Base-by-base conservation (phyloP, 1,140 invertebrate species). In the Asobara japonica region DNA sequence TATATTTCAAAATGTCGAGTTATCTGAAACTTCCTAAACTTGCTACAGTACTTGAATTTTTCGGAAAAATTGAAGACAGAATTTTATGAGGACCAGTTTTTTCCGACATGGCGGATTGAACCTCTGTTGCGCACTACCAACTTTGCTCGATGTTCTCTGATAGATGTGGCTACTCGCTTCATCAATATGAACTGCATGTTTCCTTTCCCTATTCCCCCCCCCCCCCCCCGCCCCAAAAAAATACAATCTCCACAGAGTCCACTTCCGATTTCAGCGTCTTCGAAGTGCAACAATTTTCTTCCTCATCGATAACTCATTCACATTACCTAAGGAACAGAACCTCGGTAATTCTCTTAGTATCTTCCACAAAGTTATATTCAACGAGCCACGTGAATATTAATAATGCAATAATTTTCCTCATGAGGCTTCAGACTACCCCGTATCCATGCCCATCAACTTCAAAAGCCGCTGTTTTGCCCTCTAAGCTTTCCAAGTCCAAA, bases 51-150 rank as follows among this genome's bases (percentile, higher is more conserved):
- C n/a, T n/a, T n/a, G n/a, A n/a, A n/a, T n/a, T n/a, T n/a, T n/a
- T n/a, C n/a, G 36, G 7, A n/a, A 38, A n/a, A n/a, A 38, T 8
- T 38, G 3, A n/a, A 38, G 2, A 2, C 10, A 1, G 3, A 38
- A 10, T 7, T 2, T n/a, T 10, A 10, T 2, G 2, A 10, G 36
- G n/a, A 38, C 36, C 36, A 38, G 36, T 38, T 27, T 68, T 20
- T 38, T 16, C 18, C 7, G 2, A 8, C 51, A 68, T 68, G 65
- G 51, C 51, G 25, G 65, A 68, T 68, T 68, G 41, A 13, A n/a
- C 27, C 27, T 68, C 65, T 51, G 65, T 68, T 29, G 10, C 7
- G 65, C 38, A 68, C 51, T 51, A 68, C 45, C 41, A 56, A 48
- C 6, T 68, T 68, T 45, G 27, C 38, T 48, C 65, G 51, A 68